Percentiles rank a stretch among this genome's conserved stretches.
Evolutionary conservation across 2,797 vertebrate genomes (phyloP).

Genomic region (Paratrypauchen microcephalus): DNA sequence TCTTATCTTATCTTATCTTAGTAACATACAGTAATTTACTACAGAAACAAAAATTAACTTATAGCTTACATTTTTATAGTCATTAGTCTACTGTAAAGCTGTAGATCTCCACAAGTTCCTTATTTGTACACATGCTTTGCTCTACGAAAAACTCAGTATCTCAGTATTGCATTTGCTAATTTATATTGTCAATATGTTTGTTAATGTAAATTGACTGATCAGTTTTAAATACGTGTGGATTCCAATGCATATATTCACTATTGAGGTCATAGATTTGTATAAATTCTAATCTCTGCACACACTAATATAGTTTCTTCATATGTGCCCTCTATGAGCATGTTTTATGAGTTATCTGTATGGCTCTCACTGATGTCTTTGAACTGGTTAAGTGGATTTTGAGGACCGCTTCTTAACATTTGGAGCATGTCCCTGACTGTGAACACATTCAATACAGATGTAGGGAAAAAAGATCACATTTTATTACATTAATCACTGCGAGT

Average conservation of each 20-base stretch:
- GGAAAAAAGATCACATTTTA: constrained; percentile 65
- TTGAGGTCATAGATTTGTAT: constrained; percentile 4
- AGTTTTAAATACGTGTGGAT: neutral
- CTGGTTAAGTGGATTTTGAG: constrained; percentile 72
- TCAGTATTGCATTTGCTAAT: neutral
- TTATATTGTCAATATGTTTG: neutral
- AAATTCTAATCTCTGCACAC: constrained; percentile 5
- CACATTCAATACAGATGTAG: constrained; percentile 59
- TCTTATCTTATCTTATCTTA: too few species aligned
- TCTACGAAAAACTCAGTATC: neutral
- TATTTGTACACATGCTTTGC: neutral
- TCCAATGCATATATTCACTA: neutral
- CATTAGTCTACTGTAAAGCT: neutral
- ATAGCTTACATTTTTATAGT: neutral
- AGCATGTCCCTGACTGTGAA: constrained; percentile 51
- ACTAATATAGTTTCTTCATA: constrained; percentile 7
- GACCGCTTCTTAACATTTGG: constrained; percentile 62
- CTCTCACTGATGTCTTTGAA: constrained; percentile 52
- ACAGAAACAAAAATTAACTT: neutral
- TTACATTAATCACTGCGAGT: constrained; percentile 73
- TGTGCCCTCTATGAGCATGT: constrained; percentile 33
- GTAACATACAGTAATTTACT: neutral
- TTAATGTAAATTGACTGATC: neutral
- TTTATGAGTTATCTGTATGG: constrained; percentile 48
- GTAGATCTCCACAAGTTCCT: neutral